Percentiles rank a stretch among this genome's conserved stretches.
Evolutionary conservation across 2,113 vertebrate species (phyloP).

Genomic region (Scytalopus superciliaris): DNA sequence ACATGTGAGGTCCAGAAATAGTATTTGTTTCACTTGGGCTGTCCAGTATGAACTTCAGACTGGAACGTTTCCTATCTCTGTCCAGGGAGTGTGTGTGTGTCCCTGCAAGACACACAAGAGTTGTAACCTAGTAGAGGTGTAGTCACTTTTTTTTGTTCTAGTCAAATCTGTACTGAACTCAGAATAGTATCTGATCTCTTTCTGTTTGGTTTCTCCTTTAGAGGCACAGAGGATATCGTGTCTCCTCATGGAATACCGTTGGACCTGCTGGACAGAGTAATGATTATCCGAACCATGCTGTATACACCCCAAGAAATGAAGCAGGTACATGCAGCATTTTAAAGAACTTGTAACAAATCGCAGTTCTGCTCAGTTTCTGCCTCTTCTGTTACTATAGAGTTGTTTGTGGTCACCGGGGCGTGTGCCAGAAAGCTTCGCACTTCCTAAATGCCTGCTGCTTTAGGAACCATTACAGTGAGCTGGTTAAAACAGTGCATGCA

Average conservation of each 20-base stretch:
- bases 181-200: neutral
- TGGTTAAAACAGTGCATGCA: neutral
- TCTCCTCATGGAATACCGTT: constrained; percentile 95
- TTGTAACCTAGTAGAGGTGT: neutral
- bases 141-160: neutral
- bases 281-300: constrained; percentile 97
- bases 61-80: neutral
- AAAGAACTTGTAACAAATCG: neutral
- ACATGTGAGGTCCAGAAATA: neutral
- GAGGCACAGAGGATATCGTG: constrained; percentile 92
- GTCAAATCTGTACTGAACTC: neutral
- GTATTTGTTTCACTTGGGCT: neutral
- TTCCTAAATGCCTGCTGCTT: neutral
- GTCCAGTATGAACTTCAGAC: neutral
- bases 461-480: neutral
- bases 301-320: constrained; percentile 98
- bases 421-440: neutral
- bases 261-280: constrained; percentile 93
- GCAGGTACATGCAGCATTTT: constrained; percentile 77
- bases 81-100: neutral
- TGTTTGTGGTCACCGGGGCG: neutral
- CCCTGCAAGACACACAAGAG: neutral
- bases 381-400: neutral
- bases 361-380: neutral
- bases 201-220: constrained; percentile 48